Percentiles rank a stretch among this genome's conserved stretches.
Evolutionary conservation across 2,797 vertebrate genomes (phyloP).

Genomic region (Capromys pilorides): DNA sequence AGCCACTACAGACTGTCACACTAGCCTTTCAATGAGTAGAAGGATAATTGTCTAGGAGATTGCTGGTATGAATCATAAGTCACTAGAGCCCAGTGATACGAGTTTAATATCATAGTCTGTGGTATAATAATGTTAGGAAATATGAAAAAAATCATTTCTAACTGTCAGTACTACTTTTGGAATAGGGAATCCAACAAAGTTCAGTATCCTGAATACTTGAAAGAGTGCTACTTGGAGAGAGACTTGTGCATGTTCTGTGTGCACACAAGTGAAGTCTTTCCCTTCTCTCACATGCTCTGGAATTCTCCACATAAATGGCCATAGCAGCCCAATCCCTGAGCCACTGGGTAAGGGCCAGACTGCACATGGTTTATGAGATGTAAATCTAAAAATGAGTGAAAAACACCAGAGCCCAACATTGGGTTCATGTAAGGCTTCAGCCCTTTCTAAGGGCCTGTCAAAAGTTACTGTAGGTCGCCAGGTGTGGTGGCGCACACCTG

Average conservation of each 20-base stretch:
- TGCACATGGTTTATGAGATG: background rate
- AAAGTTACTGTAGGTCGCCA: background rate
- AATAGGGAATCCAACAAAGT: background rate
- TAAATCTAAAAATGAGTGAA: background rate
- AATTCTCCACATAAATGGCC: background rate
- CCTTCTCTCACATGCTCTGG: background rate
- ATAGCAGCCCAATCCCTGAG: background rate
- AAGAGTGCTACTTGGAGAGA: background rate
- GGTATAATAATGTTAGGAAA: background rate
- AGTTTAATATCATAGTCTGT: background rate
- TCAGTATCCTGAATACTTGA: background rate
- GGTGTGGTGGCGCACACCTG: too few species aligned
- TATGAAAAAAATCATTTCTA: background rate
- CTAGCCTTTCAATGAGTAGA: background rate
- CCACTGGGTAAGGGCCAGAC: background rate
- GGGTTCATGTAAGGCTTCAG: background rate
- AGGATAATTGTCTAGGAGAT: background rate
- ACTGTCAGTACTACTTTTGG: background rate
- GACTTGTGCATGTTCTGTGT: background rate
- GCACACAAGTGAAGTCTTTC: background rate
- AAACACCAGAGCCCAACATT: background rate
- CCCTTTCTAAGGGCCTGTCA: background rate
- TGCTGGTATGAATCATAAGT: background rate
- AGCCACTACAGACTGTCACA: background rate
- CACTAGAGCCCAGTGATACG: background rate